phyloP scores from a whole-genome alignment of 2,113 vertebrate genomes.

The Anguilla japonica region DNA sequence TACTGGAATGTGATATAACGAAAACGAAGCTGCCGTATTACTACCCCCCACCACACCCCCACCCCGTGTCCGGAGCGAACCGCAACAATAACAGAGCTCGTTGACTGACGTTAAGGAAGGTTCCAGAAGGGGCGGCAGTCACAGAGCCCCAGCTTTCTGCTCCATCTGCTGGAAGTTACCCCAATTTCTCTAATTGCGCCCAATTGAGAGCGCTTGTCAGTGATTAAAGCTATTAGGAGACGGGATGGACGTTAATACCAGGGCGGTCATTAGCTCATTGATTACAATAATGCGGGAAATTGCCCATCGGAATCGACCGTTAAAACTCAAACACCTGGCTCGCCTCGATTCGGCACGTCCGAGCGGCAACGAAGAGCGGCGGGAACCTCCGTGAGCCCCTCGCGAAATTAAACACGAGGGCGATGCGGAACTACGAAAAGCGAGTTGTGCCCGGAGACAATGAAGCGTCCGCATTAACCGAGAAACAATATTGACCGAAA shows the following conservation, averaged over 20 bases:
- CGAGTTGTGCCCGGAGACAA: constrained; percentile 17
- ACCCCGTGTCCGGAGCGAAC: not conserved
- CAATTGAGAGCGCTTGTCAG: constrained; percentile 84
- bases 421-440: constrained; percentile 32
- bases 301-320: constrained; percentile 81
- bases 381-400: not conserved
- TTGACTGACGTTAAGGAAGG: constrained; percentile 18
- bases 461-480: not conserved
- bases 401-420: constrained; percentile 52
- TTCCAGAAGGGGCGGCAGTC: not conserved
- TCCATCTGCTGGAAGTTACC: constrained; percentile 84
- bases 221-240: constrained; percentile 88
- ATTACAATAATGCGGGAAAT: constrained; percentile 94
- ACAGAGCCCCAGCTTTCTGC: constrained; percentile 54
- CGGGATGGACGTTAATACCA: constrained; percentile 83
- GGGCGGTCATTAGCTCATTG: constrained; percentile 88
- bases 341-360: constrained; percentile 72
- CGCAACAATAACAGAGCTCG: constrained; percentile 5
- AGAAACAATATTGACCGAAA: too few species aligned
- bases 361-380: constrained; percentile 45
- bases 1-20: constrained; percentile 3
- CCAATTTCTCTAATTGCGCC: constrained; percentile 87
- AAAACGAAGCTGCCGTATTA: not conserved
- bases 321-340: constrained; percentile 81
- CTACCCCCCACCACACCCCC: not conserved